Percentiles rank a stretch among this genome's conserved stretches.
These are phyloP conservation scores for Apis cerana DNA, from an alignment of 1,140 invertebrate genomes.

Conservation along the genomic window DNA sequence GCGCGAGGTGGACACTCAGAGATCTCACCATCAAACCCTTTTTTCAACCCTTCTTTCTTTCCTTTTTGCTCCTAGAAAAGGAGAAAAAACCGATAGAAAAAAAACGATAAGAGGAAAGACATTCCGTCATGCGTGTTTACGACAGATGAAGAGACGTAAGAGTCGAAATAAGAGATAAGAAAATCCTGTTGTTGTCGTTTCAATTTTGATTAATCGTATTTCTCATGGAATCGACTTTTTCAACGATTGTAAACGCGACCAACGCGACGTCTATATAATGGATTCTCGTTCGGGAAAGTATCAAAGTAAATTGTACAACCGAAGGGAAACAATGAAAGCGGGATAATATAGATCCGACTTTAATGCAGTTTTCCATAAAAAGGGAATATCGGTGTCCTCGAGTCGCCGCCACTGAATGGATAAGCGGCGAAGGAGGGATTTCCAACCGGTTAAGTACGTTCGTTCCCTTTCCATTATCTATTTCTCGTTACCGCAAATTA, in stretches of 20 bases:
- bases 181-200: background rate
- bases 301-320: background rate
- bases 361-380: conserved; percentile 17
- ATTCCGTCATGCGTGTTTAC: background rate
- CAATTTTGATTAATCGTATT: background rate
- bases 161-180: background rate
- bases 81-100: too few relatives aligned
- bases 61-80: too few relatives aligned
- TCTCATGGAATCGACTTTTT: too few relatives aligned
- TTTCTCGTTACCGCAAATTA: conserved; percentile 57
- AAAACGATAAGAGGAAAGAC: too few relatives aligned
- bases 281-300: too few relatives aligned
- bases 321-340: background rate
- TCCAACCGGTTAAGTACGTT: conserved; percentile 32
- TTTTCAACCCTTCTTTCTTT: too few relatives aligned
- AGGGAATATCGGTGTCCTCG: background rate
- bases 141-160: background rate
- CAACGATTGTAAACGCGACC: too few relatives aligned
- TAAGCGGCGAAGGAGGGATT: background rate
- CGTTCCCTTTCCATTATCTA: conserved; percentile 42
- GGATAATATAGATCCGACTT: background rate
- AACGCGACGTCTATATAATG: too few relatives aligned
- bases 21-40: background rate
- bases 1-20: background rate
- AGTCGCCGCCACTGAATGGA: background rate